Conservation (phyloP, 2,888 invertebrate species). For the Ferrisia virgata region DNA sequence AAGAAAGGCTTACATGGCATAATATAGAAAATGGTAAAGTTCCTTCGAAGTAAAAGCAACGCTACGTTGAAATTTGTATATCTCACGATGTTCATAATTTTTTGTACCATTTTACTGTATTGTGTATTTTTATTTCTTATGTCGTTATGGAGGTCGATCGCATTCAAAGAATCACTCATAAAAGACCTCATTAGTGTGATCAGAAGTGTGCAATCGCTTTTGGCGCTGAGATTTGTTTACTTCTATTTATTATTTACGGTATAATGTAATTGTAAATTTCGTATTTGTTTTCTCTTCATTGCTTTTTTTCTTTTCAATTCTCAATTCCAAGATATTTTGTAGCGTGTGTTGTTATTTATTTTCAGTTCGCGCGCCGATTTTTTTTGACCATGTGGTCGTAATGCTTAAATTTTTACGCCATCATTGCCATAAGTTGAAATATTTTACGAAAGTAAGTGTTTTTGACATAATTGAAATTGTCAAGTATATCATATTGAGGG, state of each 20-base stretch:
- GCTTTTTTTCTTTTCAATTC: too few relatives aligned
- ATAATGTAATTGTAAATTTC: too few relatives aligned
- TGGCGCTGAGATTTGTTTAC: too few relatives aligned
- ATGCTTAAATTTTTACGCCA: neutral
- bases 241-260: too few relatives aligned
- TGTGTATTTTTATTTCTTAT: neutral
- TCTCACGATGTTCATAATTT: conserved; percentile 2
- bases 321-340: too few relatives aligned
- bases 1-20: conserved; percentile 93
- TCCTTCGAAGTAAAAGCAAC: neutral
- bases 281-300: too few relatives aligned
- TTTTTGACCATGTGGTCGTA: neutral
- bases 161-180: neutral
- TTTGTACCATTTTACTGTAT: neutral
- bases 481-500: neutral
- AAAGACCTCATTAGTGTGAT: neutral
- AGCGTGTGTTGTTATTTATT: too few relatives aligned
- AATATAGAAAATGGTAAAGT: conserved; percentile 37
- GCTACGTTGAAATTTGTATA: neutral
- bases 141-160: neutral
- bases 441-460: neutral
- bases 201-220: neutral
- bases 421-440: neutral
- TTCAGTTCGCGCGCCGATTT: neutral
- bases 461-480: neutral